Evolutionary conservation across 1,140 invertebrate genomes (phyloP).

Genomic region (Drosophila oshimai): DNA sequence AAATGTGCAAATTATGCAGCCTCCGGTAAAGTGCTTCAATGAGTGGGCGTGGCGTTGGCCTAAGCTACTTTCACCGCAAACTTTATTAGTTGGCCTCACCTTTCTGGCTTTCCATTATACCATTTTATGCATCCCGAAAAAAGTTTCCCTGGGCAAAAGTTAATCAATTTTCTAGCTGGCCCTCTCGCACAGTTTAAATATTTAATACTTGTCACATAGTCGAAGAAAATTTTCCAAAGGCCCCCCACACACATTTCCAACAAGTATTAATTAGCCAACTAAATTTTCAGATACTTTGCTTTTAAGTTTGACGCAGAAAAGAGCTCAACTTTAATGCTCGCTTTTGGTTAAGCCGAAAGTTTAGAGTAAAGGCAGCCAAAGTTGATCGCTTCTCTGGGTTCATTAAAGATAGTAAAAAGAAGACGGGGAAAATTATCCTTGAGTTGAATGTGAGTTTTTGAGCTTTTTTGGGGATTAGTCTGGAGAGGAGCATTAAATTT

Average conservation of each 20-base stretch:
- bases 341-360: background rate
- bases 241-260: background rate
- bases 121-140: conserved; percentile 22
- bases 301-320: background rate
- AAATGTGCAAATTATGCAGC: conserved; percentile 67
- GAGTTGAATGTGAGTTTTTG: no score
- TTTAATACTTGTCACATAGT: conserved; percentile 42
- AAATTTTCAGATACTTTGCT: background rate
- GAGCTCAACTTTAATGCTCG: background rate
- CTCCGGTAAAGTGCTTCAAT: conserved; percentile 30
- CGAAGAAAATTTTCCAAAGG: background rate
- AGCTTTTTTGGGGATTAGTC: background rate
- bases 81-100: conserved; percentile 71
- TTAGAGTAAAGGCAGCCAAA: background rate
- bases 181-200: conserved; percentile 55
- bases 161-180: conserved; percentile 62
- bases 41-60: conserved; percentile 61
- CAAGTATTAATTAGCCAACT: conserved; percentile 50
- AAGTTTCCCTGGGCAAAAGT: conserved; percentile 39
- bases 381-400: background rate
- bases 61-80: conserved; percentile 60
- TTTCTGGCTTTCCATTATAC: conserved; percentile 64
- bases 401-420: background rate
- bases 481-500: no score
- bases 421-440: background rate